A percentile compares a stretch with the other conserved stretches of the same genome.
Evolutionary conservation across 2,797 vertebrate genomes (phyloP).

Genomic region (Melanotaenia nigrans): DNA sequence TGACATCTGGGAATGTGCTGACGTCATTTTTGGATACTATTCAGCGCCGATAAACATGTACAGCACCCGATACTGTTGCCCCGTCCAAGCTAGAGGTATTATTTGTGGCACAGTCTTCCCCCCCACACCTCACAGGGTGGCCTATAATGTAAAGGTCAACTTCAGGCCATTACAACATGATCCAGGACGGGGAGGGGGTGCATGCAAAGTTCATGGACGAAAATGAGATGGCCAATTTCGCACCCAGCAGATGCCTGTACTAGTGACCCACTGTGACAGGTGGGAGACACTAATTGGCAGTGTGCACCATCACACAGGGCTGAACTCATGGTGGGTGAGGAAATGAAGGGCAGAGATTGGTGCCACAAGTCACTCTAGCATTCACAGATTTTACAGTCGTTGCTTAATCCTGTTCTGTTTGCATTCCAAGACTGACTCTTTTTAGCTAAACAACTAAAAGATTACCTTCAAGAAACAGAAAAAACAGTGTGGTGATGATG

Average conservation of each 20-base stretch:
- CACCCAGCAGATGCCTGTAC: conserved; percentile 74
- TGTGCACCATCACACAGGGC: conserved; percentile 34
- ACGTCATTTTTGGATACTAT: conserved; percentile 16
- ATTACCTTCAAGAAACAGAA: conserved; percentile 17
- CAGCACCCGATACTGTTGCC: conserved; percentile 5
- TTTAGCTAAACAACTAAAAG: neutral
- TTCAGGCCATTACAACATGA: conserved; percentile 42
- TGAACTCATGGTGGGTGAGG: conserved; percentile 36
- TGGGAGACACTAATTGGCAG: conserved; percentile 78
- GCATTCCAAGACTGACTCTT: conserved; percentile 9
- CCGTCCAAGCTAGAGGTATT: conserved; percentile 25
- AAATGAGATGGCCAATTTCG: conserved; percentile 77
- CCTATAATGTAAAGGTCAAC: conserved; percentile 67
- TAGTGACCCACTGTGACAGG: conserved; percentile 75
- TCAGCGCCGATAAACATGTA: conserved; percentile 5
- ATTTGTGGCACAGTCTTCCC: conserved; percentile 34
- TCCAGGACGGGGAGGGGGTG: conserved; percentile 7
- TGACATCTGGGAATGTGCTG: neutral
- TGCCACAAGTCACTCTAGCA: conserved; percentile 16
- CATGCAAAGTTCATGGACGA: conserved; percentile 70
- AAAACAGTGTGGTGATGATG: conserved; percentile 17
- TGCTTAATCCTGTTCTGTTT: neutral
- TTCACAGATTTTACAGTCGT: neutral
- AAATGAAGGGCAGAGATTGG: conserved; percentile 23
- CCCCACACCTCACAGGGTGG: conserved; percentile 40